Percentiles rank a stretch among this genome's conserved stretches.
Evolutionary conservation across 2,888 invertebrate species (phyloP).

Genomic region (Machimus rusticus): DNA sequence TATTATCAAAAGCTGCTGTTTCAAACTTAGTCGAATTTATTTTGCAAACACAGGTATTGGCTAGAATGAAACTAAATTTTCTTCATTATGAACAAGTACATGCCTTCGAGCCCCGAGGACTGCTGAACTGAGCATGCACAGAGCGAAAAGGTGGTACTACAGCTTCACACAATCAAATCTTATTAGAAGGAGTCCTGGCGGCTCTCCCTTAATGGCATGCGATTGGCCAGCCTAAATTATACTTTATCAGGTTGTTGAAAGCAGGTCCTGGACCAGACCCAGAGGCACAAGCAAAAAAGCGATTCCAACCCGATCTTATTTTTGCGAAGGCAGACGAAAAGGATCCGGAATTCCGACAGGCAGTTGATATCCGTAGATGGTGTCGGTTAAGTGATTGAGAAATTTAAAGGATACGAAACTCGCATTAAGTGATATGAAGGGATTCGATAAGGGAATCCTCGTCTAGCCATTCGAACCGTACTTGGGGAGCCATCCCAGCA

Average conservation of each 20-base stretch:
- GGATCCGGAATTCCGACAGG: conserved; percentile 20
- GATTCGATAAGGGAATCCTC: not conserved
- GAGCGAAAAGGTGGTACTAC: conserved; percentile 2
- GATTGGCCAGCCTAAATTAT: conserved; percentile 20
- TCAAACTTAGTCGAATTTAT: too few relatives aligned
- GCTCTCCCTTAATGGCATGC: not conserved
- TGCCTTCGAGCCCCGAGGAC: not conserved
- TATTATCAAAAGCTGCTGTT: too few relatives aligned
- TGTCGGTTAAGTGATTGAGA: conserved; percentile 33
- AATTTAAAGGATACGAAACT: conserved; percentile 28
- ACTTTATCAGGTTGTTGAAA: conserved; percentile 20
- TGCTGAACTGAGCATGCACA: not conserved
- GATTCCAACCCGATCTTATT: conserved; percentile 17
- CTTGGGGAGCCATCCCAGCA: conserved; percentile 7
- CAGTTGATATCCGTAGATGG: conserved; percentile 26
- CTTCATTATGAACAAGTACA: not conserved
- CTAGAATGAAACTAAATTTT: not conserved
- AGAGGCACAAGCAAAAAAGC: not conserved
- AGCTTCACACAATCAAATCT: conserved; percentile 7
- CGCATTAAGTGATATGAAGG: conserved; percentile 27
- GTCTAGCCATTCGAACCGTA: conserved; percentile 7
- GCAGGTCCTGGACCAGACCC: not conserved
- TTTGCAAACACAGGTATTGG: not conserved
- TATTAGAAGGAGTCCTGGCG: not conserved
- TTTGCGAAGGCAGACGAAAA: conserved; percentile 18